Evolutionary conservation across 2,113 vertebrate species (phyloP), one percentile per base, ranked within the genome.

Genomic region (Lasiurus cinereus): DNA sequence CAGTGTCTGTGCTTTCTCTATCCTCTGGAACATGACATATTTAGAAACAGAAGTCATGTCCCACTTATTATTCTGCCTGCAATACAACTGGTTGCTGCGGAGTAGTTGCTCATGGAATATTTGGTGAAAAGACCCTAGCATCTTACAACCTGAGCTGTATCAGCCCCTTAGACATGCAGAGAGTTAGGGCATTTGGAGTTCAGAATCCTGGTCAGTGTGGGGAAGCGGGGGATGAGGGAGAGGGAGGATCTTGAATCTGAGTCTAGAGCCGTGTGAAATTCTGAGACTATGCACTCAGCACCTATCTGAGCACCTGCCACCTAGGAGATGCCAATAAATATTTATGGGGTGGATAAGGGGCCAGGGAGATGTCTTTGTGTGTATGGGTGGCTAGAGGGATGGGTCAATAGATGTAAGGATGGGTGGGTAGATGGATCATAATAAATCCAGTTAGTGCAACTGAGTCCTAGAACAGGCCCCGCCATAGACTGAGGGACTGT

Each of bases 381-480:
- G 33, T 24, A 2, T 36, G 2, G 24, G 1, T n/a, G 27, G 4
- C 0, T 12, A 2, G 2, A 3, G 36, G 22, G 18, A 5, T 66
- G 43, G 33, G 54, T 27, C 33, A 59, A 39, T 24, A 59, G 56
- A 24, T 59, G 56, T 59, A 59, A 59, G 56, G 56, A 22, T 24
- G 56, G 46, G 5, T 59, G 22, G 14, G 5, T 52, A 43, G 6
- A 5, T 86, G 31, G n/a, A 14, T n/a, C 5, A 18, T 18, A 21
- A 80, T 6, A 72, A 83, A 78, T 1, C 33, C 3, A 54, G n/a
- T 54, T 78, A 76, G 29, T 15, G 62, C 22, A 2, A 22, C 10
- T 91, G 7, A 22, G 10, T 59, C 39, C 79, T 46, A 21, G 18
- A 74, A 9, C n/a, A 39, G 27, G 21, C 11, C 29, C 33, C 29